A percentile compares a stretch with the other conserved stretches of the same genome.
phyloP scores from a whole-genome alignment of 35 echinoderm and acorn worm genomes.

The Chiridota heheva region DNA sequence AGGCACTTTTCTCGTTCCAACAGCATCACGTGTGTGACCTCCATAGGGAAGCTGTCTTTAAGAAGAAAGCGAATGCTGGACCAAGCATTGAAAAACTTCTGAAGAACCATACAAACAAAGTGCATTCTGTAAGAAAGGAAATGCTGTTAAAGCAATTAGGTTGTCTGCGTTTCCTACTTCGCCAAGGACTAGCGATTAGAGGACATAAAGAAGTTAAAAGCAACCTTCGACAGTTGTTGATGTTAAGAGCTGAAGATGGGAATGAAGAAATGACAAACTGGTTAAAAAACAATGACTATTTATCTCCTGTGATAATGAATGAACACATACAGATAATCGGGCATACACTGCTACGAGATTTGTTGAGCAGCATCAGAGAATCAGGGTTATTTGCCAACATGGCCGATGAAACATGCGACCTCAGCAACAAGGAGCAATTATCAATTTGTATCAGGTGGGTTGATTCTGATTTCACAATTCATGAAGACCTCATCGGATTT shows the following conservation, averaged over 20 bases:
- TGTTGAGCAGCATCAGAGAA: not conserved
- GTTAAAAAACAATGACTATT: constrained; percentile 1
- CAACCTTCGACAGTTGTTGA: constrained; percentile 18
- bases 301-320: constrained; percentile 28
- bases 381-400: constrained; percentile 12
- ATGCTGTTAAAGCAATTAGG: not conserved
- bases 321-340: constrained; percentile 16
- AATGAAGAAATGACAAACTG: not conserved
- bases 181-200: constrained; percentile 20
- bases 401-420: constrained; percentile 29
- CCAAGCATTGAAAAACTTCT: not conserved
- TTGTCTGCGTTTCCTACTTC: constrained; percentile 6
- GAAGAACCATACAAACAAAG: not conserved
- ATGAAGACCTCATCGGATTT: constrained; percentile 42
- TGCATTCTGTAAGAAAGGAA: not conserved
- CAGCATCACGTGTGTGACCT: constrained; percentile 2
- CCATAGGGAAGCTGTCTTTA: not conserved
- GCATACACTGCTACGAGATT: constrained; percentile 1
- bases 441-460: constrained; percentile 40
- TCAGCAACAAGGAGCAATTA: constrained; percentile 28
- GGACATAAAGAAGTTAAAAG: constrained; percentile 2
- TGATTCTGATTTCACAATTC: constrained; percentile 1
- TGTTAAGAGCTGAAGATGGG: not conserved
- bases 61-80: too few species aligned
- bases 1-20: constrained; percentile 6